These are phyloP conservation scores for Nowickia ferox DNA, from an alignment of 2,888 invertebrate species.

Conservation along the genomic window DNA sequence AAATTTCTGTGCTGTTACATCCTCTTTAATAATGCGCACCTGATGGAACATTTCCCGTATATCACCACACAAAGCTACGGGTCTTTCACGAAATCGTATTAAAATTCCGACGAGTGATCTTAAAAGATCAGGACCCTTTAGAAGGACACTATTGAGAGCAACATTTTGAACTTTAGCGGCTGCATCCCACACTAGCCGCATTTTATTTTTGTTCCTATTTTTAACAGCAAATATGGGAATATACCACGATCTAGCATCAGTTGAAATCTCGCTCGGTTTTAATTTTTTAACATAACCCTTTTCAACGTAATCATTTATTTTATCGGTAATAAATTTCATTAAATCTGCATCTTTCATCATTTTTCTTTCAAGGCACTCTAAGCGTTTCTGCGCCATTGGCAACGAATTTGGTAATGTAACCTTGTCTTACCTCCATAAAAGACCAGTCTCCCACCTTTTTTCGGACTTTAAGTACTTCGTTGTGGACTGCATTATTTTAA, in stretches of 20 bases:
- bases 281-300: constrained; percentile 66
- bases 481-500: neutral
- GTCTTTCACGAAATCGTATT: constrained; percentile 64
- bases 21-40: no score
- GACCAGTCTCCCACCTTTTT: no score
- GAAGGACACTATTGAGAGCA: no score
- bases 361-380: constrained; percentile 66
- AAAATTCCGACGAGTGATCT: constrained; percentile 52
- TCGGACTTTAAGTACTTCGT: no score
- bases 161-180: constrained; percentile 77
- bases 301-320: constrained; percentile 65
- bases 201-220: constrained; percentile 74
- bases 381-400: neutral
- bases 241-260: constrained; percentile 57
- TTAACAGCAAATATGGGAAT: constrained; percentile 67
- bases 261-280: neutral
- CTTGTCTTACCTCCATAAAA: no score
- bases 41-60: no score
- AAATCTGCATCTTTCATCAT: no score
- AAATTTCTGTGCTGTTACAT: no score
- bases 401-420: no score
- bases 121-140: constrained; percentile 76
- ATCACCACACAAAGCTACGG: constrained; percentile 35
- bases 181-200: constrained; percentile 78
- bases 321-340: constrained; percentile 53